These are phyloP conservation scores for Upupa epops DNA, from an alignment of 2,113 vertebrate species.

Conservation along the genomic window DNA sequence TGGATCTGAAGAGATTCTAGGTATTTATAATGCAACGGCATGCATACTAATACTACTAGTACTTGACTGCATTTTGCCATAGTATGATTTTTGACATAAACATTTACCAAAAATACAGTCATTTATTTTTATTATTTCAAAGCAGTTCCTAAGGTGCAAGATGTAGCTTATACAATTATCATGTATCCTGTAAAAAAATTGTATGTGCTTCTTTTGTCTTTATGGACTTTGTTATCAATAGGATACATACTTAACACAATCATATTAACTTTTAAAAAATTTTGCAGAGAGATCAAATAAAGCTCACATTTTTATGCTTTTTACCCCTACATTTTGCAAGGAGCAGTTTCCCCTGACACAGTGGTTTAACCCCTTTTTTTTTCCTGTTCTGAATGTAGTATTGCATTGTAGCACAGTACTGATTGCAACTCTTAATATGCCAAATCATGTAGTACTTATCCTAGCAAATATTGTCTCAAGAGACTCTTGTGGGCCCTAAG, in stretches of 20 bases:
- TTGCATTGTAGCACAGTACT: background rate
- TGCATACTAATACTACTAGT: background rate
- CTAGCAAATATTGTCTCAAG: background rate
- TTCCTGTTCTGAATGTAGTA: background rate
- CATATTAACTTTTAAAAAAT: background rate
- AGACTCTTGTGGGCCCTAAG: background rate
- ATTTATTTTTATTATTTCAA: background rate
- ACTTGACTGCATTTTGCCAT: background rate
- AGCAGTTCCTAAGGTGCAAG: slow-evolving; percentile 18
- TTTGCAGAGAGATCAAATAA: background rate
- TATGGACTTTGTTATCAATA: background rate
- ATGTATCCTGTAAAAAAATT: slow-evolving; percentile 19
- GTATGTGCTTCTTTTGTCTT: slow-evolving; percentile 58
- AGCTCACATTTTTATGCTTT: background rate
- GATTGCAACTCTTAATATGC: background rate
- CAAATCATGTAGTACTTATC: background rate
- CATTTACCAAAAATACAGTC: background rate
- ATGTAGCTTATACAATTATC: background rate
- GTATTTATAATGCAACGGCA: slow-evolving; percentile 15
- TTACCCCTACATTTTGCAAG: background rate
- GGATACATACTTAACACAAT: background rate
- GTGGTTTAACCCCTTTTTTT: background rate
- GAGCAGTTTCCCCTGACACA: background rate
- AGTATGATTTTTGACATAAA: background rate
- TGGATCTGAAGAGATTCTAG: background rate